Evolutionary conservation across 2,113 vertebrate genomes (phyloP), one percentile per base, ranked within the genome.

Genomic region (Xyliphius kryptos): DNA sequence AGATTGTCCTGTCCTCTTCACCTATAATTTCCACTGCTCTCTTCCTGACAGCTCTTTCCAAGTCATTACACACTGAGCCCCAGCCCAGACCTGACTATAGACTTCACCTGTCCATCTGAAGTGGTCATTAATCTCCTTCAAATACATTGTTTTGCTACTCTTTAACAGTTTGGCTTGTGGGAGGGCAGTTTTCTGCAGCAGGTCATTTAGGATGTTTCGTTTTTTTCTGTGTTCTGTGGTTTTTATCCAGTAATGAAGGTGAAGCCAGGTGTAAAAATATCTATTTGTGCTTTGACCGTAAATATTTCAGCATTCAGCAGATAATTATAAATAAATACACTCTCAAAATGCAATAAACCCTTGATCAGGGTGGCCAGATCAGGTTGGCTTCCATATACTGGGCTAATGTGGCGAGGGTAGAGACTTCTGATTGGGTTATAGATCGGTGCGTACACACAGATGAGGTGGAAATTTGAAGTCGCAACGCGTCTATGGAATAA

Each of bases 261-360:
- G 43, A 66, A 70, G 61, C 40, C 12, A 61, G 43, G 66, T 61
- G 41, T 60, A n/a, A 70, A 70, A 40, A 47, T 41, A 64, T 63
- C 59, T 63, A 4, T 51, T 43, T 17, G 61, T 52, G 12, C 10
- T 53, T 1, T 16, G 15, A 15, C 16, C 14, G 14, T 52, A 6
- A 52, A 7, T 26, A 26, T 26, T 14, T 54, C 22, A 54, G 8
- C 9, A 16, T 10, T n/a, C 5, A 16, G 3, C 13, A 32, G 9
- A 32, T 53, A 32, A 10, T 37, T 50, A 38, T 21, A 26, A 60
- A 59, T 36, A 67, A 52, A 66, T 46, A 59, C 49, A 59, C 21
- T 19, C 20, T 67, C 6, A 52, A 21, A 21, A 46, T 44, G 37
- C 21, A 19, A 37, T 21, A 53, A 53, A 8, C 22, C 22, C 13